phyloP scores from a whole-genome alignment of 2,113 vertebrate genomes.

The Stomatorhinus ivindoensis region DNA sequence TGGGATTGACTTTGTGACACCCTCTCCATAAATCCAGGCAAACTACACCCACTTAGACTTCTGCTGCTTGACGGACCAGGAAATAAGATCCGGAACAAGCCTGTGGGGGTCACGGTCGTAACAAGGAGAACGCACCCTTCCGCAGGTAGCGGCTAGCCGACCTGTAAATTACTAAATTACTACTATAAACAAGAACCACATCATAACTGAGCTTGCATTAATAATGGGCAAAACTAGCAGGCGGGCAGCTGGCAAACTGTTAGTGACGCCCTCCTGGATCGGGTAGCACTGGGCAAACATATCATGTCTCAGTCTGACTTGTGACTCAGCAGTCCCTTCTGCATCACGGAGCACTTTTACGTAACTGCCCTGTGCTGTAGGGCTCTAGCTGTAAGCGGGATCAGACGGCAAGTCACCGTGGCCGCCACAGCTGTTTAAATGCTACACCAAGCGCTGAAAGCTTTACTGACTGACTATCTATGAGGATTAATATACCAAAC shows the following conservation, averaged over 20 bases:
- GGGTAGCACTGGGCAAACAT: neutral
- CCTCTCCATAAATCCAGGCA: neutral
- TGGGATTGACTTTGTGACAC: neutral
- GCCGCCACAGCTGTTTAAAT: neutral
- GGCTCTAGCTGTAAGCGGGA: neutral
- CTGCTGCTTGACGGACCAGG: neutral
- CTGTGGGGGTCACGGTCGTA: neutral
- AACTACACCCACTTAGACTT: neutral
- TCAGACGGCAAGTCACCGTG: neutral
- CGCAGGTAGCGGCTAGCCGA: neutral
- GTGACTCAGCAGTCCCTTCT: neutral
- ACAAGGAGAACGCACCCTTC: neutral
- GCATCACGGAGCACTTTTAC: neutral
- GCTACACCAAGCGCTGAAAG: neutral
- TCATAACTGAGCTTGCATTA: neutral
- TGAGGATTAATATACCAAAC: neutral
- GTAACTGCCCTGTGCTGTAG: neutral
- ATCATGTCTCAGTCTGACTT: neutral
- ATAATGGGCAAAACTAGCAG: neutral
- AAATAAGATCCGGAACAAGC: neutral
- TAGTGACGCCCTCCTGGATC: neutral
- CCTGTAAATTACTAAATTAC: neutral
- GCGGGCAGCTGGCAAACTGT: neutral
- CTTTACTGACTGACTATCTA: neutral
- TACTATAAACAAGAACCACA: neutral